These are phyloP conservation scores for Proisotoma minuta DNA, from an alignment of 2,888 invertebrate species.

Conservation along the genomic window DNA sequence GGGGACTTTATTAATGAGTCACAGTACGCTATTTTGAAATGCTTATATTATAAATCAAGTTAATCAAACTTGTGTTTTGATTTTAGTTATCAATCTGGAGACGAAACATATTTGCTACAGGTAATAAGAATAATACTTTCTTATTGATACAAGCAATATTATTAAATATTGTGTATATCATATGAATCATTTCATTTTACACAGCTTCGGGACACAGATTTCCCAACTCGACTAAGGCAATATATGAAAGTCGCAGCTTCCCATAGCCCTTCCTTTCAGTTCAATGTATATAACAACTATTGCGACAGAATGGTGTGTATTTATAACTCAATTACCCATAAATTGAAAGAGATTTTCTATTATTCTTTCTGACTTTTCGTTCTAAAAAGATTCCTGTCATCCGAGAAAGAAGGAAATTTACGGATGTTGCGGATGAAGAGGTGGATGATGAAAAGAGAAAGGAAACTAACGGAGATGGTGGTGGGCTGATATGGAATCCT, in stretches of 20 bases:
- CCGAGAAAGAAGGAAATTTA: constrained; percentile 82
- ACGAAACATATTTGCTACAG: constrained; percentile 83
- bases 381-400: constrained; percentile 67
- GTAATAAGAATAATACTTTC: background rate
- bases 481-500: constrained; percentile 28
- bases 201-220: constrained; percentile 81
- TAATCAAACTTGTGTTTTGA: constrained; percentile 27
- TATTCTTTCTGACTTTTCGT: background rate
- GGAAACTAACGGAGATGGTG: constrained; percentile 47
- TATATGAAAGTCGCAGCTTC: constrained; percentile 89
- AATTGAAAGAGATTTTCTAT: background rate
- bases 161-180: background rate
- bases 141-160: background rate
- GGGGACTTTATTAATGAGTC: constrained; percentile 22
- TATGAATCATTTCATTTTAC: background rate
- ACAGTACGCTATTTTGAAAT: constrained; percentile 19
- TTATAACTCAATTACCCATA: background rate
- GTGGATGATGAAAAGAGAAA: constrained; percentile 83
- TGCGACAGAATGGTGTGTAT: constrained; percentile 40
- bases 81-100: constrained; percentile 86
- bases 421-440: constrained; percentile 92
- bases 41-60: constrained; percentile 2
- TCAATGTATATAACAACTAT: constrained; percentile 41
- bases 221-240: constrained; percentile 86
- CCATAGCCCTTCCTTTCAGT: constrained; percentile 61